phyloP scores from a whole-genome alignment of 2,797 vertebrate species.

The Dermochelys coriacea region DNA sequence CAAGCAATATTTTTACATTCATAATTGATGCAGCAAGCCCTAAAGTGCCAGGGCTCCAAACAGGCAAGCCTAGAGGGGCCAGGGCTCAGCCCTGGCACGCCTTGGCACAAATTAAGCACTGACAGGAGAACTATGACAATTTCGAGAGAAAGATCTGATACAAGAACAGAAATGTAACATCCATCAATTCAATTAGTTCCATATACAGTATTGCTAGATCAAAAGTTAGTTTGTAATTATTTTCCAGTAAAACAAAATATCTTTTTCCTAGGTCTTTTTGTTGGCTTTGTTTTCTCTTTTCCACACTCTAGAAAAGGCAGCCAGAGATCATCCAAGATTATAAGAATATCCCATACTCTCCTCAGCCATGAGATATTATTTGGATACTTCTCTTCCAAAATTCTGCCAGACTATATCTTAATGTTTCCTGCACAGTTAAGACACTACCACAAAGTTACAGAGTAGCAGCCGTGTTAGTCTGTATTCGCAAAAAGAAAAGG shows the following conservation, averaged over 20 bases:
- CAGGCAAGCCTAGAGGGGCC: no score
- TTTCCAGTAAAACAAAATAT: slow-evolving; percentile 5
- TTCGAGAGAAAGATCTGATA: neutral
- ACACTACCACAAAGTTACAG: no score
- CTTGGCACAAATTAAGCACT: no score
- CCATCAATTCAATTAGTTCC: neutral
- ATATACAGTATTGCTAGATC: neutral
- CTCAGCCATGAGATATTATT: slow-evolving; percentile 31
- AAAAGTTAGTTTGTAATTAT: slow-evolving; percentile 2
- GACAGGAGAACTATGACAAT: neutral
- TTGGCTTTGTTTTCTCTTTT: slow-evolving; percentile 18
- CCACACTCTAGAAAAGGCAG: neutral
- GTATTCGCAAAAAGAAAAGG: no score
- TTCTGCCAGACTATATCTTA: neutral
- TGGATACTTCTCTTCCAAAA: neutral
- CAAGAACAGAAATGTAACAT: neutral
- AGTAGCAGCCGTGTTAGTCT: no score
- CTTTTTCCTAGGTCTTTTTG: neutral
- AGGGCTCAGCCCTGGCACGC: no score
- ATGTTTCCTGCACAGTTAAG: neutral
- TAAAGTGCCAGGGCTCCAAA: no score
- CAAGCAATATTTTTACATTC: no score
- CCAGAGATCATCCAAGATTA: slow-evolving; percentile 29
- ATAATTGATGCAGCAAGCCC: no score
- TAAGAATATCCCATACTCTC: slow-evolving; percentile 36